These are phyloP conservation scores for Eristalinus sepulchralis DNA, from an alignment of 2,888 invertebrate species.

Conservation along the genomic window DNA sequence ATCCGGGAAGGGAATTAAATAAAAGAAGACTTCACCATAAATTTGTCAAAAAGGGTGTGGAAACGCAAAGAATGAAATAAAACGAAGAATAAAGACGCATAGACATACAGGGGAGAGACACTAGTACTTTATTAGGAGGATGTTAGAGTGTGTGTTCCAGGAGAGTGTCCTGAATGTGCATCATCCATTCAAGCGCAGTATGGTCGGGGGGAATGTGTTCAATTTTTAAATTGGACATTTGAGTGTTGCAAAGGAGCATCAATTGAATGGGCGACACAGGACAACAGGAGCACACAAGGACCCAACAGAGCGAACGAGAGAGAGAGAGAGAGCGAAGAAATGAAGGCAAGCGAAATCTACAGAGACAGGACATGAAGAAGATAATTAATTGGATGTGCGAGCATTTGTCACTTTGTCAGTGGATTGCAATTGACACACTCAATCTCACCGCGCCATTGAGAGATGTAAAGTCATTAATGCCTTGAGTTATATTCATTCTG, in stretches of 20 bases:
- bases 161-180: constrained; percentile 17
- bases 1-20: constrained; percentile 23
- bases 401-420: constrained; percentile 67
- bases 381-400: constrained; percentile 68
- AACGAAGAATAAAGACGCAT: neutral
- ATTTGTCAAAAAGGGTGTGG: constrained; percentile 62
- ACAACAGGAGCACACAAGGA: neutral
- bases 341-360: constrained; percentile 6
- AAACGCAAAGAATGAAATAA: constrained; percentile 8
- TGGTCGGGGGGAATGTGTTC: constrained; percentile 23
- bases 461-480: constrained; percentile 52
- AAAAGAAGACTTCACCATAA: constrained; percentile 60
- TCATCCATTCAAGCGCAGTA: constrained; percentile 3
- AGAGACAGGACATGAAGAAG: constrained; percentile 49
- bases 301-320: too few relatives aligned
- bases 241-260: constrained; percentile 46
- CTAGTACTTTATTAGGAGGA: too few relatives aligned
- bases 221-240: constrained; percentile 57
- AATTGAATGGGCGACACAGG: constrained; percentile 31
- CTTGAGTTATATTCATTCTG: constrained; percentile 40
- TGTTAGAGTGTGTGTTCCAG: constrained; percentile 27
- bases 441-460: constrained; percentile 51
- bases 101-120: constrained; percentile 7
- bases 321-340: too few relatives aligned
- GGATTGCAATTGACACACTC: constrained; percentile 68